A percentile compares a stretch with the other conserved stretches of the same genome.
Evolutionary conservation across 2,888 invertebrate species (phyloP).

Genomic region (Brachyptera putata): DNA sequence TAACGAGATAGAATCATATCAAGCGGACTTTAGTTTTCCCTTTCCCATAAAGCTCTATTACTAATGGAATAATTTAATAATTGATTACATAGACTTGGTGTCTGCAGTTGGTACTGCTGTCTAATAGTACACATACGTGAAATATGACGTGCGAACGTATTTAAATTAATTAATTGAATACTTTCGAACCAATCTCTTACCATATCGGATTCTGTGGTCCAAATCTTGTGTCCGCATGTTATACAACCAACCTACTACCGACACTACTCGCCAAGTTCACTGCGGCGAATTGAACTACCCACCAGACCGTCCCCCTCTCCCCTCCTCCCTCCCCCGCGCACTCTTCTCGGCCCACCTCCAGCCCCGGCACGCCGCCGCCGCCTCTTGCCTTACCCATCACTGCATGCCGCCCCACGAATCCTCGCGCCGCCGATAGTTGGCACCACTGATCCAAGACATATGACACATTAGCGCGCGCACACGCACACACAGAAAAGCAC

Average conservation of each 20-base stretch:
- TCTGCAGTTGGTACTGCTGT: too few relatives aligned
- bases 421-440: background rate
- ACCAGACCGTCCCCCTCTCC: background rate
- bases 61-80: too few relatives aligned
- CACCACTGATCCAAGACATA: background rate
- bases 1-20: too few relatives aligned
- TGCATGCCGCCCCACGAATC: background rate
- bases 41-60: too few relatives aligned
- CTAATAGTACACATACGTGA: too few relatives aligned
- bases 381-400: too few relatives aligned
- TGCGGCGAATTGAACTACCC: conserved; percentile 14
- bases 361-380: too few relatives aligned
- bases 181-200: too few relatives aligned
- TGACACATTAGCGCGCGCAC: background rate
- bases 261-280: background rate
- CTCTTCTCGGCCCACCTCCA: background rate
- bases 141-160: too few relatives aligned
- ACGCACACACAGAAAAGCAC: background rate
- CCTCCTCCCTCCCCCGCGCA: conserved; percentile 1
- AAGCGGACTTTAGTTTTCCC: too few relatives aligned
- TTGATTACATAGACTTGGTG: too few relatives aligned
- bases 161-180: too few relatives aligned
- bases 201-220: conserved; percentile 14
- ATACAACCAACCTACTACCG: background rate
- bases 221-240: conserved; percentile 9